phyloP scores from a whole-genome alignment of 2,113 vertebrate genomes.

The Myrmecophaga tridactyla region DNA sequence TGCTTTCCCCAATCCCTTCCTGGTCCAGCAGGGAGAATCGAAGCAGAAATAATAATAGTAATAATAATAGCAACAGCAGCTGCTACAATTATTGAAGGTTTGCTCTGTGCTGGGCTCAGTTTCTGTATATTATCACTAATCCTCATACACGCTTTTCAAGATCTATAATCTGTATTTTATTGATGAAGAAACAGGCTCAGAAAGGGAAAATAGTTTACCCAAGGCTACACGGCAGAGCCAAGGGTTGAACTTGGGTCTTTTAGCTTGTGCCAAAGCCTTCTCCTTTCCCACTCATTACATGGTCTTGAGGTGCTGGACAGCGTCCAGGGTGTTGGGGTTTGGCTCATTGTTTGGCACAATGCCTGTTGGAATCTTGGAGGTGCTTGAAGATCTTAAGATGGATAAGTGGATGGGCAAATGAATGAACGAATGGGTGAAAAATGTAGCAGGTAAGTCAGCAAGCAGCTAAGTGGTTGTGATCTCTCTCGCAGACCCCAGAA shows the following conservation, averaged over 20 bases:
- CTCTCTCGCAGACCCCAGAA: constrained; percentile 61
- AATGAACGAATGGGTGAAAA: background rate
- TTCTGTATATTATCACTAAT: rapidly evolving
- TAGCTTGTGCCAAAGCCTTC: background rate
- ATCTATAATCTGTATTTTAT: background rate
- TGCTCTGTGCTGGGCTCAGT: rapidly evolving
- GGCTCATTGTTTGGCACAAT: background rate
- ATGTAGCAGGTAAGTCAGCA: background rate
- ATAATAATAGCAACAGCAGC: rapidly evolving
- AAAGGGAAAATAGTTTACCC: background rate
- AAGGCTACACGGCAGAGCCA: background rate
- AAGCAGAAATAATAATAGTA: background rate
- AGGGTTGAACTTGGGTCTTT: background rate
- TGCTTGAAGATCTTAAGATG: background rate
- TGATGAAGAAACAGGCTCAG: background rate
- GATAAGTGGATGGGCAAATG: background rate
- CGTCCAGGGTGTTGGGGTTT: background rate
- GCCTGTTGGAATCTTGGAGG: background rate
- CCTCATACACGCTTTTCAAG: background rate
- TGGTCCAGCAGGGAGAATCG: background rate
- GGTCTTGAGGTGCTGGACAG: background rate
- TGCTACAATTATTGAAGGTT: background rate
- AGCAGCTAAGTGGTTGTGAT: background rate
- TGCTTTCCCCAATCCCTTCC: background rate
- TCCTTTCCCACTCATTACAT: background rate